phyloP scores from a whole-genome alignment of 2,888 invertebrate genomes.

The Ophion slaviceki region DNA sequence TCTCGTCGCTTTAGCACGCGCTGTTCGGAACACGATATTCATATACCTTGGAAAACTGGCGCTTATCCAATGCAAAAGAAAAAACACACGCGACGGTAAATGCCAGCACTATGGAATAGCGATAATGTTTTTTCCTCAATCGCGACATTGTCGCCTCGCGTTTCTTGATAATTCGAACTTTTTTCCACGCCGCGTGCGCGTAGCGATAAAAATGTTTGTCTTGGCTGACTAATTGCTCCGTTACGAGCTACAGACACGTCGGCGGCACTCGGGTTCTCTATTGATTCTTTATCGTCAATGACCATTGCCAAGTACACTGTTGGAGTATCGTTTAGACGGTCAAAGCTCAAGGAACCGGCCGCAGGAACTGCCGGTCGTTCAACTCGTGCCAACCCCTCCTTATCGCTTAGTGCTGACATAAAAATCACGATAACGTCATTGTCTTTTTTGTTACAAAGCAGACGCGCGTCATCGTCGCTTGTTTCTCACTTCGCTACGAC shows the following conservation, averaged over 20 bases:
- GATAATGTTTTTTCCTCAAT: not conserved
- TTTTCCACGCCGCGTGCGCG: not conserved
- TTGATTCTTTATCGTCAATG: not conserved
- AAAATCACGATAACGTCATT: conserved; percentile 52
- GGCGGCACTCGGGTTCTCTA: not conserved
- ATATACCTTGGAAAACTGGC: conserved; percentile 64
- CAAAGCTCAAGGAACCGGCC: conserved; percentile 48
- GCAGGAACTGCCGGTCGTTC: conserved; percentile 40
- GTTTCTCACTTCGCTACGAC: not conserved
- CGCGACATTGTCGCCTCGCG: not conserved
- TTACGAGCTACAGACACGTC: not conserved
- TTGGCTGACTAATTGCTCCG: not conserved
- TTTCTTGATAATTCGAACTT: not conserved
- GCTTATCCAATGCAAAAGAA: conserved; percentile 56
- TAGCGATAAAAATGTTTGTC: not conserved
- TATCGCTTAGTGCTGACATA: conserved; percentile 39
- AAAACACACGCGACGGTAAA: not conserved
- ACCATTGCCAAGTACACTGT: not conserved
- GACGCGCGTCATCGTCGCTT: not conserved
- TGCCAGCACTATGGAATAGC: not conserved
- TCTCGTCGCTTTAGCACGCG: conserved; percentile 43
- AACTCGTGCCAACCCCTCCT: conserved; percentile 21
- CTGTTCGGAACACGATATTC: conserved; percentile 15
- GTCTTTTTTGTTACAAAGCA: not conserved
- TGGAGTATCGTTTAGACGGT: not conserved